Conservation (phyloP, 2,113 vertebrate genomes). For the Otis tarda region DNA sequence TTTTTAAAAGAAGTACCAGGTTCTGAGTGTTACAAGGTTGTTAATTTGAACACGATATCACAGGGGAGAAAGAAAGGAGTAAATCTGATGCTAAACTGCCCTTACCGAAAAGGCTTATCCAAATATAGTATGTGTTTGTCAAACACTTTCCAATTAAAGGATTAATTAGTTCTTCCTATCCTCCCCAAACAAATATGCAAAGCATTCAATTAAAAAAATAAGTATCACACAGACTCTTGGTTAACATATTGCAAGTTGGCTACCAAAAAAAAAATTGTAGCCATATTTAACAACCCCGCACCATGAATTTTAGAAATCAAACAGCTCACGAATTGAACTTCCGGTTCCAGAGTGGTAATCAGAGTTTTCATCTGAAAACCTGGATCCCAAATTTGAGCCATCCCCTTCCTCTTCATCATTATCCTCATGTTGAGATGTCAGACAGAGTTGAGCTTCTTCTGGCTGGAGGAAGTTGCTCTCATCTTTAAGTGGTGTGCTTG, state of each 20-base stretch:
- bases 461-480: background rate
- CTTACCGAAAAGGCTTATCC: background rate
- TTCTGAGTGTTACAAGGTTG: background rate
- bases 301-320: constrained; percentile 33
- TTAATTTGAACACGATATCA: background rate
- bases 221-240: background rate
- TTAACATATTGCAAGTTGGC: background rate
- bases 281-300: background rate
- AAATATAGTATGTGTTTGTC: background rate
- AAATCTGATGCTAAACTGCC: background rate
- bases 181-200: background rate
- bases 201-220: background rate
- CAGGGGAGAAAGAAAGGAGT: background rate
- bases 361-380: constrained; percentile 52
- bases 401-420: constrained; percentile 12
- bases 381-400: constrained; percentile 34
- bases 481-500: background rate
- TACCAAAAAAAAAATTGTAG: background rate
- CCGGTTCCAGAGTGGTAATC: constrained; percentile 2
- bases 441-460: background rate
- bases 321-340: constrained; percentile 67
- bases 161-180: background rate
- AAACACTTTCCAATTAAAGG: background rate
- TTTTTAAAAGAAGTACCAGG: background rate
- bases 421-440: background rate